Percentiles rank a stretch among this genome's conserved stretches.
Conservation (phyloP, 2,888 invertebrate genomes). For the Ichneumoninae sp. region DNA sequence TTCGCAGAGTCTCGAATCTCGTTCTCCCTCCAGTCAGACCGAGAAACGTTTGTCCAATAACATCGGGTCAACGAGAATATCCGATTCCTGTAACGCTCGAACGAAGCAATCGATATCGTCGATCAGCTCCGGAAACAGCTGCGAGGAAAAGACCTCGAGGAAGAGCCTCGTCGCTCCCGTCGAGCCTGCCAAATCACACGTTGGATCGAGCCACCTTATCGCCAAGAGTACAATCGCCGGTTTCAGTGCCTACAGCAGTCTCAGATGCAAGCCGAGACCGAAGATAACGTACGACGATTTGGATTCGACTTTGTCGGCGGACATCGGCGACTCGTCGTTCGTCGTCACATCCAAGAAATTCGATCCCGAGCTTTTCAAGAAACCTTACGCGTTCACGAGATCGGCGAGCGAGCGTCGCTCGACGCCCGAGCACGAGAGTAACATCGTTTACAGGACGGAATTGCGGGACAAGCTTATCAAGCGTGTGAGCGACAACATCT, state of each 20-base stretch:
- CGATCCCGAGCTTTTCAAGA: conserved; percentile 78
- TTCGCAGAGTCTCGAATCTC: conserved; percentile 1
- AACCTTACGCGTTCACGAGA: conserved; percentile 78
- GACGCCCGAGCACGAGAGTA: conserved; percentile 29
- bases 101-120: conserved; percentile 34
- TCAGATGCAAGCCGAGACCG: conserved; percentile 70
- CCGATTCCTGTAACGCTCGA: not conserved
- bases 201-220: conserved; percentile 6
- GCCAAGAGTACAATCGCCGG: conserved; percentile 18
- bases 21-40: not conserved
- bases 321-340: conserved; percentile 86
- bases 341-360: conserved; percentile 86
- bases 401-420: conserved; percentile 76
- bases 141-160: conserved; percentile 65
- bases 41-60: not conserved
- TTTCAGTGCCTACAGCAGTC: conserved; percentile 68
- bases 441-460: conserved; percentile 35
- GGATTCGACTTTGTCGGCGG: conserved; percentile 87
- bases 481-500: conserved; percentile 78
- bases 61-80: not conserved
- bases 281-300: conserved; percentile 85
- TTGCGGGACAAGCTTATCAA: conserved; percentile 72
- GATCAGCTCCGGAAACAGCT: conserved; percentile 37
- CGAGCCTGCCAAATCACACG: conserved; percentile 10
- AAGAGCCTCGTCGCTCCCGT: conserved; percentile 62